These are phyloP conservation scores for Lasioglossum baleicum DNA, from an alignment of 1,140 invertebrate species.

Conservation along the genomic window DNA sequence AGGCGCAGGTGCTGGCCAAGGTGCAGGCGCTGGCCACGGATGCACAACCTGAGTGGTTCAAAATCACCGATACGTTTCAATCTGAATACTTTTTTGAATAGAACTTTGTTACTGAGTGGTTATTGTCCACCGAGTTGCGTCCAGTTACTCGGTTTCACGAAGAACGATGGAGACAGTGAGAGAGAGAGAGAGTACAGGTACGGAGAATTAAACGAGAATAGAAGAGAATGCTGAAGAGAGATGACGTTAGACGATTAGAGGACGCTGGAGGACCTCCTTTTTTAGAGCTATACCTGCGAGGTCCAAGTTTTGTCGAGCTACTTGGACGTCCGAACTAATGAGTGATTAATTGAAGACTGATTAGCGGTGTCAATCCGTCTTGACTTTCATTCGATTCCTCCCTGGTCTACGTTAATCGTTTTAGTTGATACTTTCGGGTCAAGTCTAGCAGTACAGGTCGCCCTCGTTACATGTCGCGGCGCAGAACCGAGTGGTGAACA, in stretches of 20 bases:
- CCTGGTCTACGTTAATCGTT: too few relatives aligned
- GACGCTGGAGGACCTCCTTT: neutral
- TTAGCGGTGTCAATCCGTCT: neutral
- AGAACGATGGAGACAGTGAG: neutral
- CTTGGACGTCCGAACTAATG: conserved; percentile 1
- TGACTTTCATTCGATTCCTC: too few relatives aligned
- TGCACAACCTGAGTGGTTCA: conserved; percentile 34
- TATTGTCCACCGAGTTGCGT: conserved; percentile 35
- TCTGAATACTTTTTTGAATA: neutral
- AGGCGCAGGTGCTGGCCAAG: neutral
- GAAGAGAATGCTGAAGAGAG: neutral
- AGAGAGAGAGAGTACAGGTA: neutral
- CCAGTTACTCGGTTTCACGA: conserved; percentile 35
- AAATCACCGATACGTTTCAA: conserved; percentile 25
- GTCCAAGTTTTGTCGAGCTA: conserved; percentile 11
- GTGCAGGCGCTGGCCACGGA: conserved; percentile 34
- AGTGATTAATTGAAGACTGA: neutral
- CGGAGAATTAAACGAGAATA: conserved; percentile 14
- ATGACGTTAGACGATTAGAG: conserved; percentile 1
- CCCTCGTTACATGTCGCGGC: too few relatives aligned
- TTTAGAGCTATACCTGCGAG: too few relatives aligned
- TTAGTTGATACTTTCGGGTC: too few relatives aligned
- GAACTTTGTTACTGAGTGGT: conserved; percentile 37
- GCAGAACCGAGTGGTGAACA: too few relatives aligned
- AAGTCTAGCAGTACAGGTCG: too few relatives aligned